phyloP scores from a whole-genome alignment of 2,113 vertebrate genomes.

The Baryphthengus martii region DNA sequence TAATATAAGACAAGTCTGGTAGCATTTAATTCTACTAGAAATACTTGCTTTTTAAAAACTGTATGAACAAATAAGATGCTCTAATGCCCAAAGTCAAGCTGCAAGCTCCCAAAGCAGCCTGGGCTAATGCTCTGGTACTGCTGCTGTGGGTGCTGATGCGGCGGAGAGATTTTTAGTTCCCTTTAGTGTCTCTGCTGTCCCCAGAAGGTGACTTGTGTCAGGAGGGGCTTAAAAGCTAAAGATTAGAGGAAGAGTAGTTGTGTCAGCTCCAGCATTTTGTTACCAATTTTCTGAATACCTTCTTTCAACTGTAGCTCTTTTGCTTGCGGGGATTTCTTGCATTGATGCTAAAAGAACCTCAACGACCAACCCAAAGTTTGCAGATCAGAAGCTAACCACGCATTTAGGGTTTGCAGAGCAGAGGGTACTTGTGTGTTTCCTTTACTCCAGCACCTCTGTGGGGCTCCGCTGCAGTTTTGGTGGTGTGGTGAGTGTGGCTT shows the following conservation, averaged over 20 bases:
- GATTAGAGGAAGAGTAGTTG: not conserved
- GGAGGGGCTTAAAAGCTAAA: not conserved
- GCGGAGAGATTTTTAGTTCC: not conserved
- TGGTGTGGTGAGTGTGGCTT: not conserved
- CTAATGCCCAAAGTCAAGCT: not conserved
- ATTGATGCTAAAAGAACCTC: not conserved
- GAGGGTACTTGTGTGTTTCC: not conserved
- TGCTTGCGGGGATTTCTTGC: not conserved
- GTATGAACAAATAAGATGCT: not conserved
- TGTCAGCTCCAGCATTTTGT: not conserved
- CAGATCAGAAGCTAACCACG: not conserved
- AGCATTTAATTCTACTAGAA: not conserved
- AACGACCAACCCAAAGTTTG: not conserved
- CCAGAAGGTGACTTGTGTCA: not conserved
- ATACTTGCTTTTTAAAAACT: not conserved
- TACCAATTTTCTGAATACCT: not conserved
- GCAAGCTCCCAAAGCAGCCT: not conserved
- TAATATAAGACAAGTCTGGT: not conserved
- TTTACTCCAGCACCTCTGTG: not conserved
- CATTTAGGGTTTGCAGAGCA: not conserved
- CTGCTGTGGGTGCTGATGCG: not conserved
- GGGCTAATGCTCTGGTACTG: fast-evolving
- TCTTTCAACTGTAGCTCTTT: not conserved
- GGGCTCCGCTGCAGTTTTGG: not conserved
- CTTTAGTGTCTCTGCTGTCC: not conserved